Base-by-base conservation (phyloP, 1,140 invertebrate species). In the Sminthurinus signatus region DNA sequence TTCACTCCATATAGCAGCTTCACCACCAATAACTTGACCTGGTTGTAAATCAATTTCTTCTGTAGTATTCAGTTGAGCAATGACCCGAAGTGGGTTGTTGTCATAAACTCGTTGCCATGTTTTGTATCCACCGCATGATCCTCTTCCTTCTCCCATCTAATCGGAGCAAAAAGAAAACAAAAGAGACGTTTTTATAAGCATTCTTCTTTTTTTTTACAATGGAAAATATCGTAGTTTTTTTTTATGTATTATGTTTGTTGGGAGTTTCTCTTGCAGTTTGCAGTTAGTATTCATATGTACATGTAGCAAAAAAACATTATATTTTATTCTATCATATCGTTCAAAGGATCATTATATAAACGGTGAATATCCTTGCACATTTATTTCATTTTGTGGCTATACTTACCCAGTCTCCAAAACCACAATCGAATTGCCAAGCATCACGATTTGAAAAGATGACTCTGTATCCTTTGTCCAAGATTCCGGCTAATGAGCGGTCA, bases 81-180 rank as follows among this genome's bases (percentile, higher is more conserved):
- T 69, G 19, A 76, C 70, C n/a, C 72, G 56, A 3, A 68, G 55
- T 14, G 73, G 73, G 59, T 72, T 73, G 67, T 76, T 76, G 60
- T 76, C 75, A 60, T 76, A 76, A 5, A 76, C 72, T 42, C 64
- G 57, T 64, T 76, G 74, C 75, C 75, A 76, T 2, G 73, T 75
- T 64, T 75, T 76, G 71, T 75, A 76, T 3, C 74, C 70, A 27
- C 70, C 70, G 68, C 56, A 74, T 36, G 68, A 75, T 72, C 75
- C 70, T 25, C 70, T 46, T 2, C 70, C 70, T 67, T 72, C 70
- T 29, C 70, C 70, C 70, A 72, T 72, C 69, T 71, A 29, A 60
- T 57, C 23, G 19, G 19, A 46, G 19, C 27, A 58, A 58, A 12
- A 50, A 57, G 21, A 29, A 28, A 36, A 36, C 5, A 15, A 36